Evolutionary conservation across 2,113 vertebrate species (phyloP).

Genomic region (Hepsetus odoe): DNA sequence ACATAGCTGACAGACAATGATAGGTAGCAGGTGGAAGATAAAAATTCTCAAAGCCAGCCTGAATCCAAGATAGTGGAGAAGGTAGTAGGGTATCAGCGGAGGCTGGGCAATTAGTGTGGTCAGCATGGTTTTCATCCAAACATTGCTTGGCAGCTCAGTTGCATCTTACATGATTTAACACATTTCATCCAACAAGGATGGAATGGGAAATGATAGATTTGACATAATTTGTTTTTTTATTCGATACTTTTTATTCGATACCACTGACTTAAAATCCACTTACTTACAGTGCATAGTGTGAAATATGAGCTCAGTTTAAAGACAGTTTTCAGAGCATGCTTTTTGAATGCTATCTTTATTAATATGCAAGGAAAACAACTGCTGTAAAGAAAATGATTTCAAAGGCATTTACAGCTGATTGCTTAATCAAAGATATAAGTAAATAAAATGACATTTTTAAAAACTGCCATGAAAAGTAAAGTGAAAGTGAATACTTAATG

Average conservation of each 20-base stretch:
- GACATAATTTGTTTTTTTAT: no score
- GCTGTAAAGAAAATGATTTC: neutral
- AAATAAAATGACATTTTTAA: neutral
- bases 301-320: neutral
- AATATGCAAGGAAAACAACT: slow-evolving; percentile 15
- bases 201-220: no score
- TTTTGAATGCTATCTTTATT: slow-evolving; percentile 29
- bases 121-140: no score
- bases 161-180: no score
- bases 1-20: neutral
- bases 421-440: neutral
- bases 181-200: no score
- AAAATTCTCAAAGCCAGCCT: no score
- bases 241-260: no score
- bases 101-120: no score
- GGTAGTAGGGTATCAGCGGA: neutral
- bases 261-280: no score
- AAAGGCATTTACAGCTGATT: no score
- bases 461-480: neutral
- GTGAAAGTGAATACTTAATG: no score
- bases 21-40: neutral
- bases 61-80: neutral
- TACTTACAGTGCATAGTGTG: neutral
- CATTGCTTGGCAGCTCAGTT: no score
- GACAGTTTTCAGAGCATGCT: slow-evolving; percentile 13